Conservation (phyloP, 2,888 invertebrate species). For the Caenorhabditis sp. region DNA sequence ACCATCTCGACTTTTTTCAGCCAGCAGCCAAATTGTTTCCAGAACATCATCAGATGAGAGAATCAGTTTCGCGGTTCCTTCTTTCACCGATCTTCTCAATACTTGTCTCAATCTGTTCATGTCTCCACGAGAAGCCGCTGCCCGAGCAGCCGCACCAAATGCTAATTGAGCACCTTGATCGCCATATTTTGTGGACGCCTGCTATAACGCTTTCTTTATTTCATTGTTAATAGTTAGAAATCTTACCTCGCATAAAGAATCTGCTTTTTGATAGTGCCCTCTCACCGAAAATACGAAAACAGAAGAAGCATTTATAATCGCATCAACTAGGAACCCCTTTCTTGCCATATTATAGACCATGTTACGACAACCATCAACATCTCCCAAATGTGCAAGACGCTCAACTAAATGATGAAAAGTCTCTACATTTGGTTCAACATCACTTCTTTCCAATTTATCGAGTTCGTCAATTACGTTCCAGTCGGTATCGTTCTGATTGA, state of each 20-base stretch:
- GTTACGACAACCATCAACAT: conserved; percentile 40
- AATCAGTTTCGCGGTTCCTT: conserved; percentile 16
- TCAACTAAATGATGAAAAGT: conserved; percentile 41
- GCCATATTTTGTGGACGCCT: conserved; percentile 42
- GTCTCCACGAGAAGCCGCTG: conserved; percentile 48
- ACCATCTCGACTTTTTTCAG: conserved; percentile 44
- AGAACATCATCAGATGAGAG: conserved; percentile 42
- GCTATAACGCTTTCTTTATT: conserved; percentile 26
- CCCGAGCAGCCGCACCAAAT: conserved; percentile 46
- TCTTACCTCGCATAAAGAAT: conserved; percentile 46
- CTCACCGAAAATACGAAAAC: conserved; percentile 47
- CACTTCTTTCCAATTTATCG: conserved; percentile 20
- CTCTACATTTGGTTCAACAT: conserved; percentile 31
- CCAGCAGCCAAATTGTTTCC: conserved; percentile 54
- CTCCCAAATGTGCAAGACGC: conserved; percentile 23
- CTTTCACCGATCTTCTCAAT: conserved; percentile 31
- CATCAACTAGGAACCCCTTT: conserved; percentile 46
- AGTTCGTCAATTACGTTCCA: conserved; percentile 43
- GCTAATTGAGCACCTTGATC: conserved; percentile 27
- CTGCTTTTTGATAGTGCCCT: conserved; percentile 47
- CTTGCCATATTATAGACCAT: conserved; percentile 52
- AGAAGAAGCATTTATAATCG: conserved; percentile 41
- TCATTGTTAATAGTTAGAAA: background rate
- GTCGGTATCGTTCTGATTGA: conserved; percentile 46
- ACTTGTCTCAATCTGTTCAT: conserved; percentile 43